phyloP scores from a whole-genome alignment of 2,888 invertebrate species.

The Augiades crinisus region DNA sequence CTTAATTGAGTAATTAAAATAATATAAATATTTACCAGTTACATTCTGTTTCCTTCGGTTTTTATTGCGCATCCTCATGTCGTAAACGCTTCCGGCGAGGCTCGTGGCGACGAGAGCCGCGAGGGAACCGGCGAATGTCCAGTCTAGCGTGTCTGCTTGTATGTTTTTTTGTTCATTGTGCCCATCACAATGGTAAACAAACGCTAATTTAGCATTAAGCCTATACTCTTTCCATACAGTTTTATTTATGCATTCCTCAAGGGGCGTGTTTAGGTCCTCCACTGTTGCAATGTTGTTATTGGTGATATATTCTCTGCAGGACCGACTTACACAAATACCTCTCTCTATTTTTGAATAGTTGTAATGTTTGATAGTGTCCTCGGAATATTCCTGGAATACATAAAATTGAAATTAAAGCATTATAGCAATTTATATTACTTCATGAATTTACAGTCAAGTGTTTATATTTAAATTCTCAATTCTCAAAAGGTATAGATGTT shows the following conservation, averaged over 20 bases:
- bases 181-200: background rate
- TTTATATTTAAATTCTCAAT: too few relatives aligned
- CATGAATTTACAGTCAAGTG: too few relatives aligned
- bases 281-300: background rate
- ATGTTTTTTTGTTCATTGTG: background rate
- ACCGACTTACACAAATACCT: background rate
- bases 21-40: background rate
- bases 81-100: background rate
- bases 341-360: background rate
- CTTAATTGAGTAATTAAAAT: background rate
- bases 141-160: background rate
- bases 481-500: too few relatives aligned
- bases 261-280: background rate
- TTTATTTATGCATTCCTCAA: conserved; percentile 1
- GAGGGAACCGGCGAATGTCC: background rate
- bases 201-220: background rate
- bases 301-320: background rate
- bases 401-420: background rate
- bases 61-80: background rate
- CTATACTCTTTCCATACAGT: background rate
- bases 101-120: background rate
- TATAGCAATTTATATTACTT: too few relatives aligned
- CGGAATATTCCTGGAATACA: background rate
- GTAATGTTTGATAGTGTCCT: background rate
- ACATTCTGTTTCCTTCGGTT: background rate